A percentile compares a stretch with the other conserved stretches of the same genome.
Evolutionary conservation across 2,888 invertebrate genomes (phyloP).

Genomic region (Idaea dimidiata): DNA sequence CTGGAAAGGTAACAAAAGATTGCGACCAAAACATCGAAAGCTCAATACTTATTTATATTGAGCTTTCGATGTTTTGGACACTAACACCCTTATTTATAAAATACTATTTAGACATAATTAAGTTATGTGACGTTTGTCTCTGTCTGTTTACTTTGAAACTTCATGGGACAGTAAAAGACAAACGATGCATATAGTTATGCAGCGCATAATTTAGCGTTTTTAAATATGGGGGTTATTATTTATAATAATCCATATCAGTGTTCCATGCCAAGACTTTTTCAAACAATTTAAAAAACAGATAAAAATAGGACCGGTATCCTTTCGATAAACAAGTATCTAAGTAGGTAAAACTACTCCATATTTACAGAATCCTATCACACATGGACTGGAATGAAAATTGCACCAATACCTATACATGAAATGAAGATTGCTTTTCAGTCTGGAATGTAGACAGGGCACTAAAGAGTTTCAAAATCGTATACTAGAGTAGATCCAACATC

Average conservation of each 20-base stretch:
- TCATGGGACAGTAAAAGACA: too few species aligned
- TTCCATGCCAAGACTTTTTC: not conserved
- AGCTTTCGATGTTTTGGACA: too few species aligned
- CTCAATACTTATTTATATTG: too few species aligned
- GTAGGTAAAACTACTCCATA: not conserved
- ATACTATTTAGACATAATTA: too few species aligned
- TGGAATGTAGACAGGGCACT: slow-evolving; percentile 30
- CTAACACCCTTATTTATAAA: too few species aligned
- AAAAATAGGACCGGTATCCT: not conserved
- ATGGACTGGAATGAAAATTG: slow-evolving; percentile 16
- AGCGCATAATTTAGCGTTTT: too few species aligned
- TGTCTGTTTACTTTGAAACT: too few species aligned
- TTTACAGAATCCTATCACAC: slow-evolving; percentile 13
- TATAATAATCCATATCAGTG: not conserved
- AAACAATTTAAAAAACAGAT: not conserved
- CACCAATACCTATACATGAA: not conserved
- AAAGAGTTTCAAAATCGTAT: not conserved
- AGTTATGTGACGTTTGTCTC: too few species aligned
- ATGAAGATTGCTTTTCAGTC: slow-evolving; percentile 17
- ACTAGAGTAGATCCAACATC: not conserved
- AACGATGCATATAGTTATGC: too few species aligned
- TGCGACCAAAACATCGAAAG: too few species aligned
- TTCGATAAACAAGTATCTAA: not conserved
- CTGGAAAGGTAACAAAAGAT: too few species aligned
- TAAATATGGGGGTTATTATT: too few species aligned